Base-by-base conservation (phyloP, 2,888 invertebrate genomes). In the Drosophila melanocephala region DNA sequence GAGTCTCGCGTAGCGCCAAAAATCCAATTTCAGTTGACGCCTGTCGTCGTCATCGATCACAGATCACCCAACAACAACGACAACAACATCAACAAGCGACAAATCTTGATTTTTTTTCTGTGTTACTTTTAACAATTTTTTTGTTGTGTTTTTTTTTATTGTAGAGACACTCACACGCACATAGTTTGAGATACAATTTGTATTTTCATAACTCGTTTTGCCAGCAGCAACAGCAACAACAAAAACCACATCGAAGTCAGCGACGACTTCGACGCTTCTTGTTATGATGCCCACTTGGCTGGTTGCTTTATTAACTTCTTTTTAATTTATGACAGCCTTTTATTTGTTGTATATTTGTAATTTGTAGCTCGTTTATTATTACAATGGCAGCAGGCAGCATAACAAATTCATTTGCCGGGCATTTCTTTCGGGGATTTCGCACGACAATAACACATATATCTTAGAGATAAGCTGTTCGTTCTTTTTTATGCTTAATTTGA, bases 181-280 rank as follows among this genome's bases (percentile, higher is more conserved):
- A 64, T 60, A 60, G 73, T 62, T 69, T 56, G 57, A 72, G 72
- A 59, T 72, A 88, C 79, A 89, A 86, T 89, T 88, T 82, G 81
- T 86, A 87, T 87, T 89, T 90, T 90, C 89, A 87, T 90, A 87
- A 87, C 87, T 90, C 82, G 87, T 87, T 87, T 88, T 79, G 76
- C 60, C 73, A 55, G 22, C 35, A 37, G 30, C 39, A 26, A 39
- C 59, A 39, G n/a, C 60, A 62, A 26, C 55, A 47, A 64, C 56
- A 44, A 12, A 58, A 65, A 32, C 51, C 32, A 64, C 63, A 66
- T 62, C 59, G 64, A 68, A 56, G 56, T n/a, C 57, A 16, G 19
- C 62, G 70, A 26, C 42, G 50, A 64, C 63, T 72, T 63, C 59
- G 65, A 72, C 68, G 68, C 72, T 81, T 82, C 72, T 79, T 83